phyloP scores from a whole-genome alignment of 30 jellyfish, hydroid and myxozoan species.

The Aurelia sp. region DNA sequence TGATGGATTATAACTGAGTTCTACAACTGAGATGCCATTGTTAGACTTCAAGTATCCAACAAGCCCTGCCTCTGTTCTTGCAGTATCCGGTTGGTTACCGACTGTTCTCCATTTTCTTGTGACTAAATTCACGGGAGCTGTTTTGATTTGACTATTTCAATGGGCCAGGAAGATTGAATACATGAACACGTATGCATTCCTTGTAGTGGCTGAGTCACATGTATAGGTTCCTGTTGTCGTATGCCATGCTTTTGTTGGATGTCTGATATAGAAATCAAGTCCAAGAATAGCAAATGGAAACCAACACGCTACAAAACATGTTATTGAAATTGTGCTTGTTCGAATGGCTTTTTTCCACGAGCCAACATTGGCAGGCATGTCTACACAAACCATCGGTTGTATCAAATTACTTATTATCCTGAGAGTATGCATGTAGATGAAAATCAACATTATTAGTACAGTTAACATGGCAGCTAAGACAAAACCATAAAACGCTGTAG shows the following conservation, averaged over 20 bases:
- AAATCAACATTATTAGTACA: background rate
- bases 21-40: background rate
- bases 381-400: background rate
- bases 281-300: constrained; percentile 4
- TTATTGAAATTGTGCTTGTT: background rate
- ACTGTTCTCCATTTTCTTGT: background rate
- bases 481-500: background rate
- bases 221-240: background rate
- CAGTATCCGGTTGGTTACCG: background rate
- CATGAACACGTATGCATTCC: background rate
- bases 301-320: background rate
- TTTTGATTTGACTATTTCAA: constrained; percentile 1
- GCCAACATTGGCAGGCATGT: background rate
- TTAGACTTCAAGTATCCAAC: background rate
- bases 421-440: background rate
- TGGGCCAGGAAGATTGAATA: constrained; percentile 9
- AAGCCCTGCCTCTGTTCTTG: background rate
- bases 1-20: background rate
- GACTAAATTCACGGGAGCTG: background rate
- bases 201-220: background rate
- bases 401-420: background rate
- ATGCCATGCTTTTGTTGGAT: background rate
- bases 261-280: background rate
- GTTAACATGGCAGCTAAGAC: background rate
- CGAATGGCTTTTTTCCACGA: background rate